A percentile compares a stretch with the other conserved stretches of the same genome.
Evolutionary conservation across 2,113 vertebrate genomes (phyloP).

Genomic region (Danio rerio): GRCz12tu NC_133189.1:58500001-58500500

Average conservation of each 20-base stretch:
- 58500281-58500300: conserved; percentile 21
- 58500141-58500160: conserved; percentile 49
- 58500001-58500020: too few species aligned
- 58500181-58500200: background rate
- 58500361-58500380: conserved; percentile 53
- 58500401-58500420: too few species aligned
- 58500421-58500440: too few species aligned
- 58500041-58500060: background rate
- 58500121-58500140: conserved; percentile 73
- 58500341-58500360: conserved; percentile 67
- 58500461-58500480: too few species aligned
- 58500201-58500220: too few species aligned
- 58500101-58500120: conserved; percentile 72
- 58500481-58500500: too few species aligned
- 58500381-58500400: too few species aligned
- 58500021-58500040: too few species aligned
- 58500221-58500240: conserved; percentile 47
- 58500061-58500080: conserved; percentile 77
- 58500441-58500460: too few species aligned
- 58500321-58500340: conserved; percentile 87
- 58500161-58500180: conserved; percentile 2
- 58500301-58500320: conserved; percentile 73
- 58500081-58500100: conserved; percentile 86
- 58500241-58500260: conserved; percentile 1
- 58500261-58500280: background rate